These are phyloP conservation scores for Drosophila ustulata DNA, from an alignment of 2,888 invertebrate genomes.

Conservation along the genomic window DNA sequence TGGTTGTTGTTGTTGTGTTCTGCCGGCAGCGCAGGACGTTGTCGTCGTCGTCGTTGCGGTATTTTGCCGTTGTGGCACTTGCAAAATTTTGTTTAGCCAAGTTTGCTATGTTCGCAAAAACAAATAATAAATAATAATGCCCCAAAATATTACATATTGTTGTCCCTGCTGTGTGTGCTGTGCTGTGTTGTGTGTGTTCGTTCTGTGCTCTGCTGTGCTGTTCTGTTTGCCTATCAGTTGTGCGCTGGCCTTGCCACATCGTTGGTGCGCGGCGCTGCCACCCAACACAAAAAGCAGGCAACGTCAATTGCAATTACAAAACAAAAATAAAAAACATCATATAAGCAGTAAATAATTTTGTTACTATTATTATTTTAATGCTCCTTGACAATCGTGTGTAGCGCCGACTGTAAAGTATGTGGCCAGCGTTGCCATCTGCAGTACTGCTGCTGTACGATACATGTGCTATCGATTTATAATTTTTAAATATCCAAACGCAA, in stretches of 20 bases:
- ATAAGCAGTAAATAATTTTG: neutral
- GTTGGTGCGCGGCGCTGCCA: neutral
- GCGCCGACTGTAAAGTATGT: slow-evolving; percentile 30
- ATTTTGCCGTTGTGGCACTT: slow-evolving; percentile 52
- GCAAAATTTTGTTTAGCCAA: slow-evolving; percentile 36
- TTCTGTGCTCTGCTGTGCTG: neutral
- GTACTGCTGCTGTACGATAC: too few species aligned
- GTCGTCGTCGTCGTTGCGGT: slow-evolving; percentile 43
- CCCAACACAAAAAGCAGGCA: neutral
- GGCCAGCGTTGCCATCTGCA: slow-evolving; percentile 41
- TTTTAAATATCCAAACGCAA: too few species aligned
- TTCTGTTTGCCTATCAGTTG: slow-evolving; percentile 6
- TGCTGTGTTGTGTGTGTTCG: neutral
- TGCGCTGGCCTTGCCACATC: neutral
- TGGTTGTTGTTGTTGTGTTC: slow-evolving; percentile 29
- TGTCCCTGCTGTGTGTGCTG: slow-evolving; percentile 10
- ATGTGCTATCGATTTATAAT: too few species aligned
- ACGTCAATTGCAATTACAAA: neutral
- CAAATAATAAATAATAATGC: slow-evolving; percentile 35
- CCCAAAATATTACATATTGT: slow-evolving; percentile 61
- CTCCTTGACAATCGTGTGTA: neutral
- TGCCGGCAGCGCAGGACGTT: slow-evolving; percentile 49
- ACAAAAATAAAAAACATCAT: neutral
- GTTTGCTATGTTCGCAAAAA: slow-evolving; percentile 36
- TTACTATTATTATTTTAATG: too few species aligned